Base-by-base conservation (phyloP, 2,888 invertebrate genomes). In the Synergus gifuensis region DNA sequence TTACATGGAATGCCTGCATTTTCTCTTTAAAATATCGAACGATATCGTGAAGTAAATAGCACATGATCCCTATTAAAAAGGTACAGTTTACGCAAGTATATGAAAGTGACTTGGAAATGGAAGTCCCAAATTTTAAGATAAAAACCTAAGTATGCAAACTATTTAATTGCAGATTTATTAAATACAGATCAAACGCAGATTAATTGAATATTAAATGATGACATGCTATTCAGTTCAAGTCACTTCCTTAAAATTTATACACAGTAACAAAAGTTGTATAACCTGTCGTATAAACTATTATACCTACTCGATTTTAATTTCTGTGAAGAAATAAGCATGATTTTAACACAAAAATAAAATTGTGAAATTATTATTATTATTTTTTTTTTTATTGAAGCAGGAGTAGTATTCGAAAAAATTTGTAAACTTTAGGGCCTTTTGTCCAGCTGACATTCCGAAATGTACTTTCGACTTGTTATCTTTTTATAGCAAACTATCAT, bases 1-100 rank as follows among this genome's bases (percentile, higher is more conserved):
- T 4, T 67, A 44, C 66, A 77, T 81, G 76, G 36, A 79, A 83
- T 82, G 76, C 80, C 81, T 79, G 83, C 77, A 79, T 82, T 83
- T 82, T 83, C 77, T 83, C 78, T 77, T 63, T 76, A 77, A 73
- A 80, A 80, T 67, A 54, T 54, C 14, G 64, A 81, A 80, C 63
- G 67, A 81, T 83, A 83, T 84, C 79, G 77, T 79, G 78, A 81
- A 73, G 36, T 36, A 16, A 54, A 54, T 54, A 54, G 49, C 49
- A 73, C 73, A 36, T 73, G 36, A 36, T 54, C 73, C 36, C 54
- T 54, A 49, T 73, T 54, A 69, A 46, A 69, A 11, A 73, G 73
- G 54, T 73, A 54, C 40, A 73, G 28, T 73, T 11, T 16, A 9
- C 12, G 60, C 18, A 60, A 22, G 11, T 60, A 60, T 22, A 4